These are phyloP conservation scores for Rhinolophus sinicus DNA, from an alignment of 2,113 vertebrate genomes.

Conservation along the genomic window DNA sequence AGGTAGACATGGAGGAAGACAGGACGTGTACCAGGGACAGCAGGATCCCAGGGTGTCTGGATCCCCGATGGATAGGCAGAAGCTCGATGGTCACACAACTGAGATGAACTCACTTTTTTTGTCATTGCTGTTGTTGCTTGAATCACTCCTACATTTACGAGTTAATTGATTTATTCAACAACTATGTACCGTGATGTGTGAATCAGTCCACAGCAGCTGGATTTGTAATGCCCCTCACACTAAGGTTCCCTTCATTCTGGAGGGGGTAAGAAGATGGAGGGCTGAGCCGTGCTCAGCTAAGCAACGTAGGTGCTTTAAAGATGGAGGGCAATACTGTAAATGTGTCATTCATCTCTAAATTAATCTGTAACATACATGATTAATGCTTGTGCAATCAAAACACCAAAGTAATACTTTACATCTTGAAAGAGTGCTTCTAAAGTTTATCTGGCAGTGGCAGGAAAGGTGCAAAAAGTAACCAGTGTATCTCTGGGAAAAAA, in stretches of 20 bases:
- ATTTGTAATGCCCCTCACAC: rapidly evolving
- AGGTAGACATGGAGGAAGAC: background rate
- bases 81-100: rapidly evolving
- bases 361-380: background rate
- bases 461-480: background rate
- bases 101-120: background rate
- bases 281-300: background rate
- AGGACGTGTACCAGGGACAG: rapidly evolving
- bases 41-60: rapidly evolving
- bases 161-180: background rate
- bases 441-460: background rate
- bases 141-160: background rate
- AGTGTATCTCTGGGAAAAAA: background rate
- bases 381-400: background rate
- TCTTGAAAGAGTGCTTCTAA: background rate
- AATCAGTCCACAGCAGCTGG: background rate
- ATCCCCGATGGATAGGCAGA: too few species aligned
- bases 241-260: background rate
- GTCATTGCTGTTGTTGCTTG: background rate
- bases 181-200: rapidly evolving
- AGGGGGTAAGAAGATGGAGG: background rate
- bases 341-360: background rate
- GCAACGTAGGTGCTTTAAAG: background rate
- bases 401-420: background rate
- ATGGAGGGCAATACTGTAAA: background rate